A percentile compares a stretch with the other conserved stretches of the same genome.
These are phyloP conservation scores for Adrianichthys oophorus DNA, from an alignment of 2,797 vertebrate genomes.

Conservation along the genomic window DNA sequence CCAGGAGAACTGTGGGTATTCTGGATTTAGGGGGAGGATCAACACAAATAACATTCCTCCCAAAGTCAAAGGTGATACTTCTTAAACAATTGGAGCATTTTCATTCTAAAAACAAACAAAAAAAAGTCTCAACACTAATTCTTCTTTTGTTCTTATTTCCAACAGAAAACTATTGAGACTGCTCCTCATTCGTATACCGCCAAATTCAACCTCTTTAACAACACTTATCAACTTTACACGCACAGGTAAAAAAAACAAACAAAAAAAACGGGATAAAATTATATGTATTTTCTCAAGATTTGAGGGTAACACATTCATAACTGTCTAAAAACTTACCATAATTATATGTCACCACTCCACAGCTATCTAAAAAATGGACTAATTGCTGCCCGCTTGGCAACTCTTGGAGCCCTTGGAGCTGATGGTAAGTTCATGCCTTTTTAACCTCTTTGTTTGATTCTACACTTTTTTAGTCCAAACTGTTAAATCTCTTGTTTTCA, in stretches of 20 bases:
- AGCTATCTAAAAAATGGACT: slow-evolving; percentile 98
- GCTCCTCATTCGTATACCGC: slow-evolving; percentile 87
- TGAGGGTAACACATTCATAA: slow-evolving; percentile 8
- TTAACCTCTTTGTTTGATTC: slow-evolving; percentile 1
- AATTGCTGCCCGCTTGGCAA: slow-evolving; percentile 88
- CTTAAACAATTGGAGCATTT: no score
- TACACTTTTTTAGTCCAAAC: slow-evolving; percentile 1
- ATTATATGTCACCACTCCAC: slow-evolving; percentile 31
- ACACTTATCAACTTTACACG: slow-evolving; percentile 91
- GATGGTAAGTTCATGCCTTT: slow-evolving; percentile 78
- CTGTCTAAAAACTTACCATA: slow-evolving; percentile 8
- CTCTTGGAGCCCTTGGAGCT: slow-evolving; percentile 88
- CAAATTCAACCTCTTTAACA: slow-evolving; percentile 92
- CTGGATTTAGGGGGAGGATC: slow-evolving; percentile 97
- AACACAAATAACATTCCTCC: slow-evolving; percentile 97
- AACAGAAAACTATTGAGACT: slow-evolving; percentile 89
- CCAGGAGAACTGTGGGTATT: slow-evolving; percentile 88
- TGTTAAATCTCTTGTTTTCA: background rate
- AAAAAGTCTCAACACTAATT: background rate
- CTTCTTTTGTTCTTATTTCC: slow-evolving; percentile 51
- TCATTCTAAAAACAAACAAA: no score
- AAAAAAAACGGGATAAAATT: background rate
- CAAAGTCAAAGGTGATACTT: slow-evolving; percentile 85
- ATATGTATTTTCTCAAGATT: background rate
- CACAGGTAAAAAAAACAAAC: slow-evolving; percentile 84